Evolutionary conservation across 2,797 vertebrate genomes (phyloP).

Genomic region (Rachycentron canadum): DNA sequence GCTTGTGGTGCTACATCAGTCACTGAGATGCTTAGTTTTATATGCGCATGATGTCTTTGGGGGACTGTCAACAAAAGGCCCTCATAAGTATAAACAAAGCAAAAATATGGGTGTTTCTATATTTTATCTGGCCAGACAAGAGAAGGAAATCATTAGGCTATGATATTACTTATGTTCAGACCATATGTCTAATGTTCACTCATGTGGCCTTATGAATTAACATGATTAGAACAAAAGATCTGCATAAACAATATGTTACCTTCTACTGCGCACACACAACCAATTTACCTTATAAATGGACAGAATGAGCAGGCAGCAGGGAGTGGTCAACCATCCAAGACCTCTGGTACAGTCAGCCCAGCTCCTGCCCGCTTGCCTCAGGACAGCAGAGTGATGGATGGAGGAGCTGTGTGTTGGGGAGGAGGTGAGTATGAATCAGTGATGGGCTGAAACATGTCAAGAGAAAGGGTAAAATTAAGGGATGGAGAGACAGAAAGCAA

Average conservation of each 20-base stretch:
- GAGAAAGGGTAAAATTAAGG: conserved; percentile 61
- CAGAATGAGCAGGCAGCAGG: conserved; percentile 59
- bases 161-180: conserved; percentile 3
- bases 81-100: conserved; percentile 10
- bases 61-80: conserved; percentile 30
- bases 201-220: conserved; percentile 15
- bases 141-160: background rate
- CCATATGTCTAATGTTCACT: background rate
- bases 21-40: conserved; percentile 26
- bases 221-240: conserved; percentile 21
- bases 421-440: conserved; percentile 69
- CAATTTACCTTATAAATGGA: conserved; percentile 60
- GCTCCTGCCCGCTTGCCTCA: conserved; percentile 62
- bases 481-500: conserved; percentile 20
- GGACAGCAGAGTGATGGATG: conserved; percentile 67
- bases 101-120: conserved; percentile 35
- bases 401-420: conserved; percentile 46
- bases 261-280: conserved; percentile 25
- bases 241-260: conserved; percentile 28
- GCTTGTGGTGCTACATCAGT: background rate
- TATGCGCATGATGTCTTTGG: conserved; percentile 38
- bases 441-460: conserved; percentile 60
- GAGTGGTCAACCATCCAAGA: conserved; percentile 60
- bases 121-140: conserved; percentile 43
- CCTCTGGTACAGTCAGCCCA: conserved; percentile 63